phyloP scores from a whole-genome alignment of 2,888 invertebrate genomes.

The Osmoderma eremita region DNA sequence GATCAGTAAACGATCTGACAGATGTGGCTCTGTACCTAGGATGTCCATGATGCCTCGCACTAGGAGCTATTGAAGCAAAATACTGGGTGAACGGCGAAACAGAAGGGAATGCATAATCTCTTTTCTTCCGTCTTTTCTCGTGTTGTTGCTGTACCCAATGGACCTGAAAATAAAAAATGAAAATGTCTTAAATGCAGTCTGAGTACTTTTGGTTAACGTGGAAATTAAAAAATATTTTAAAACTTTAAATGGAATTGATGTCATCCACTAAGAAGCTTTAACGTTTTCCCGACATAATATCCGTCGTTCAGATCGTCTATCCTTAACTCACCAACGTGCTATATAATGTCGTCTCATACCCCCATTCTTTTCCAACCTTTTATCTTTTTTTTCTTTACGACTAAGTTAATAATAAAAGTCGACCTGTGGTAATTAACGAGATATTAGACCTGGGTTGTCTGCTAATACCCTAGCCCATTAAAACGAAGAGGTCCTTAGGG shows the following conservation, averaged over 20 bases:
- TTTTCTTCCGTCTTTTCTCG: conserved; percentile 85
- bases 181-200: too few relatives aligned
- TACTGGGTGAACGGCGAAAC: conserved; percentile 65
- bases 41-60: conserved; percentile 60
- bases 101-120: conserved; percentile 77
- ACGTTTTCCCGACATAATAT: too few relatives aligned
- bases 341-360: too few relatives aligned
- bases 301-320: too few relatives aligned
- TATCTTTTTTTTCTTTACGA: too few relatives aligned
- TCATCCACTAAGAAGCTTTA: too few relatives aligned
- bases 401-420: conserved; percentile 14
- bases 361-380: too few relatives aligned
- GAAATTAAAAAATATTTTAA: too few relatives aligned
- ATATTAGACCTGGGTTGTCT: conserved; percentile 24
- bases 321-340: too few relatives aligned
- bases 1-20: conserved; percentile 82
- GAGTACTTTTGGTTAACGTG: too few relatives aligned
- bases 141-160: conserved; percentile 96
- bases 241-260: too few relatives aligned
- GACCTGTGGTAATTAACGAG: conserved; percentile 29
- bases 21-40: conserved; percentile 63
- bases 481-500: conserved; percentile 29
- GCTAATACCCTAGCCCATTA: conserved; percentile 14
- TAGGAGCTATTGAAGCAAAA: conserved; percentile 64
- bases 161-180: conserved; percentile 68